Percentiles rank a stretch among this genome's conserved stretches.
phyloP scores from a whole-genome alignment of 2,888 invertebrate genomes.

The Schizotus pectinicornis region DNA sequence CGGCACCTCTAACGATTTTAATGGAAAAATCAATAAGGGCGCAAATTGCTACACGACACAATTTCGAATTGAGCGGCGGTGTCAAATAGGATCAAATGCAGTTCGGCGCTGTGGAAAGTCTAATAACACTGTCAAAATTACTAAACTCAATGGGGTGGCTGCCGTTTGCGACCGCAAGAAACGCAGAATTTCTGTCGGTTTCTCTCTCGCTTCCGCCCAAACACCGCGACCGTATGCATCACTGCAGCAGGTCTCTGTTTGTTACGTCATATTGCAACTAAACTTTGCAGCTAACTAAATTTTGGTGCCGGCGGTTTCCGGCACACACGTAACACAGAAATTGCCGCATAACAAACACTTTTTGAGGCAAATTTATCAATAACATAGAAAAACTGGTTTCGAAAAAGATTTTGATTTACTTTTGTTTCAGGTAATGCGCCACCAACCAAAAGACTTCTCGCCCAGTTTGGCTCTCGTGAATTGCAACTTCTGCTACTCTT shows the following conservation, averaged over 20 bases:
- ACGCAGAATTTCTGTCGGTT: constrained; percentile 7
- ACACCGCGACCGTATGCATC: constrained; percentile 24
- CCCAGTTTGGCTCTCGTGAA: too few species aligned
- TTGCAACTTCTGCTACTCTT: too few species aligned
- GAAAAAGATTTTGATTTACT: too few species aligned
- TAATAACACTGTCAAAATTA: constrained; percentile 25
- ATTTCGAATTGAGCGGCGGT: constrained; percentile 4
- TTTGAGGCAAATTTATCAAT: too few species aligned
- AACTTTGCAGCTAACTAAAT: constrained; percentile 29
- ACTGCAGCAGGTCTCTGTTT: constrained; percentile 30
- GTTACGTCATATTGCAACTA: constrained; percentile 30
- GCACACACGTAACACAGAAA: constrained; percentile 21
- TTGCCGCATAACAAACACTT: constrained; percentile 20
- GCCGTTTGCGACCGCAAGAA: constrained; percentile 13
- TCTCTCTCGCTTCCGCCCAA: not conserved
- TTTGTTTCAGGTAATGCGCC: too few species aligned
- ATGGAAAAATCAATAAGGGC: constrained; percentile 3
- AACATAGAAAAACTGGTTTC: too few species aligned
- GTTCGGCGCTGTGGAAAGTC: not conserved
- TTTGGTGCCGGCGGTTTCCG: constrained; percentile 22
- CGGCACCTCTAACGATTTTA: constrained; percentile 2
- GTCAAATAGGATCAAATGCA: constrained; percentile 14
- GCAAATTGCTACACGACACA: not conserved
- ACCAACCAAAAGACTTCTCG: too few species aligned
- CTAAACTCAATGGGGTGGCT: constrained; percentile 11